phyloP scores from a whole-genome alignment of 2,113 vertebrate species.

The Ceyx margarethae region DNA sequence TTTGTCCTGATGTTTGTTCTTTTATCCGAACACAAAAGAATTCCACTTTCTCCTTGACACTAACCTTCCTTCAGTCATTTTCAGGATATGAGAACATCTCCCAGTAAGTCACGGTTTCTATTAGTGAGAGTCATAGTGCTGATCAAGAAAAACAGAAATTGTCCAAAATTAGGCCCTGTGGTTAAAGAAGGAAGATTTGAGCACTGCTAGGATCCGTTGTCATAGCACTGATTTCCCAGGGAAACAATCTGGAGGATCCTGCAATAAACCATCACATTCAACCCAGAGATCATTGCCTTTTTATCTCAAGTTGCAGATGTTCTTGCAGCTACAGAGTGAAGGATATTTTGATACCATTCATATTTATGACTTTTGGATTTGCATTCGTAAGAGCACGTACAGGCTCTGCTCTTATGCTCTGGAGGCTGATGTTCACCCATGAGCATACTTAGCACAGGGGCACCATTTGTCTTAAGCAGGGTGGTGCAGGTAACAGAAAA shows the following conservation, averaged over 20 bases:
- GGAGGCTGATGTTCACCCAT: neutral
- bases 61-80: neutral
- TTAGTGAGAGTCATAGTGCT: neutral
- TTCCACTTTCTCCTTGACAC: neutral
- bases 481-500: neutral
- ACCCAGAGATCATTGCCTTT: neutral
- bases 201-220: neutral
- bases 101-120: neutral
- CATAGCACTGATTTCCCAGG: neutral
- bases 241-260: neutral
- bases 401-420: neutral
- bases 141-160: neutral
- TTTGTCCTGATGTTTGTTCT: neutral
- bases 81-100: neutral
- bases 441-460: neutral
- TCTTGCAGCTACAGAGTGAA: neutral
- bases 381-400: neutral
- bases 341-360: neutral
- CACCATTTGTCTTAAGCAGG: neutral
- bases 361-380: conserved; percentile 15
- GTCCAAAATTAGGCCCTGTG: neutral
- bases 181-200: neutral
- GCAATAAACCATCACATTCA: neutral
- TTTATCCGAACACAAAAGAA: neutral
- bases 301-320: neutral